These are phyloP conservation scores for Siniperca undulata DNA, from an alignment of 2,797 vertebrate species.

Conservation along the genomic window DNA sequence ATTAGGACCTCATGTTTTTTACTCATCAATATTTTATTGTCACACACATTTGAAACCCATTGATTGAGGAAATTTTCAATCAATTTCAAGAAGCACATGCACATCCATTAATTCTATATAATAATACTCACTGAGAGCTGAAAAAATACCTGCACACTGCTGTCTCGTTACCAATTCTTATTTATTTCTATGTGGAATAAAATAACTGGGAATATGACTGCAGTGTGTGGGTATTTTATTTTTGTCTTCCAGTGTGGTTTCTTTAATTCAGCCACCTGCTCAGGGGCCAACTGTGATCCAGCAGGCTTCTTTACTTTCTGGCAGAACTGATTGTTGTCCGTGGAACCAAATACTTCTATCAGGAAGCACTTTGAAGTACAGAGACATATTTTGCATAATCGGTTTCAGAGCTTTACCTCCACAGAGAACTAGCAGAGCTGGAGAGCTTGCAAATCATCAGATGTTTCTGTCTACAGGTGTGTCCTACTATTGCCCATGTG, in stretches of 20 bases:
- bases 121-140: not conserved
- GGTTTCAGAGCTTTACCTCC: slow-evolving; percentile 23
- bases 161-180: not conserved
- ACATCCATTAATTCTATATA: not conserved
- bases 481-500: not conserved
- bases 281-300: not conserved
- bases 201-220: not conserved
- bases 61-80: not conserved
- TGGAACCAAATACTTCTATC: slow-evolving; percentile 2
- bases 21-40: not conserved
- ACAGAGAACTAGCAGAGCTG: slow-evolving; percentile 31
- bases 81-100: not conserved
- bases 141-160: not conserved
- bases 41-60: not conserved
- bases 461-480: slow-evolving; percentile 6
- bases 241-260: not conserved
- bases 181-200: not conserved
- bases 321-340: slow-evolving; percentile 11
- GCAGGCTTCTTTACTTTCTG: not conserved
- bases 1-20: not conserved
- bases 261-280: not conserved
- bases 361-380: slow-evolving; percentile 56
- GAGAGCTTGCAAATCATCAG: slow-evolving; percentile 10
- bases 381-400: slow-evolving; percentile 51
- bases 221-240: not conserved